Base-by-base conservation (phyloP, 1,140 invertebrate species). In the Helicoverpa armigera region DNA sequence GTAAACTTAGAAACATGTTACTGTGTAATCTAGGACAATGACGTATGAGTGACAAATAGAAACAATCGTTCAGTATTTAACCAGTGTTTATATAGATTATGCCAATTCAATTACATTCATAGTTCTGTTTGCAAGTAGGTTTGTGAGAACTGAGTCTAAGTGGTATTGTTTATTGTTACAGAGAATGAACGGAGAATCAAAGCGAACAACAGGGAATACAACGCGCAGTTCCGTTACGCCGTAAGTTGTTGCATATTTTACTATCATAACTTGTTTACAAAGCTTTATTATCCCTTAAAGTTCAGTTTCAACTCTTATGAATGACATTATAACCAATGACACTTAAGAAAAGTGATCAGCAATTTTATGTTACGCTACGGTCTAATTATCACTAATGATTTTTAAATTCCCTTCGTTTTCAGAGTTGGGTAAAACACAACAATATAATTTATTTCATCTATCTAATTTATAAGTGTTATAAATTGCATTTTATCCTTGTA, bases 201-300 rank as follows among this genome's bases (percentile, higher is more conserved):
- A 95, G 98, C 98, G 87, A 99, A 99, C 95, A 98, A 99, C 96
- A 97, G 98, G 92, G 97, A 97, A 91, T 99, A 97, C 95, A 99
- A 99, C 96, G 96, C 97, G 89, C 97, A 98, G 95, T 99, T 99
- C 96, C 97, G 98, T 95, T 99, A 99, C 96, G 98, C 99, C 88
- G 99, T 99, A 97, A 98, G 98, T 97, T 72, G 88, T 80, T 56
- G 75, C 79, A 65, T 54, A 13, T 51, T 70, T 11, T 43, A 7
- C 18, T 48, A 9, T 11, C 43, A 23, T 69, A n/a, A 65, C 2
- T 29, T 29, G 16, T 61, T 65, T 43, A 43, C 35, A 43, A 43
- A 43, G 35, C 35, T 43, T 43, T 43, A 5, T 5, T 9, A 43
- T 43, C 35, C 35, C 7, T 56, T 18, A n/a, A 56, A n/a, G 2